Base-by-base conservation (phyloP, 2,888 invertebrate species). In the Lasioglossum villosulum region DNA sequence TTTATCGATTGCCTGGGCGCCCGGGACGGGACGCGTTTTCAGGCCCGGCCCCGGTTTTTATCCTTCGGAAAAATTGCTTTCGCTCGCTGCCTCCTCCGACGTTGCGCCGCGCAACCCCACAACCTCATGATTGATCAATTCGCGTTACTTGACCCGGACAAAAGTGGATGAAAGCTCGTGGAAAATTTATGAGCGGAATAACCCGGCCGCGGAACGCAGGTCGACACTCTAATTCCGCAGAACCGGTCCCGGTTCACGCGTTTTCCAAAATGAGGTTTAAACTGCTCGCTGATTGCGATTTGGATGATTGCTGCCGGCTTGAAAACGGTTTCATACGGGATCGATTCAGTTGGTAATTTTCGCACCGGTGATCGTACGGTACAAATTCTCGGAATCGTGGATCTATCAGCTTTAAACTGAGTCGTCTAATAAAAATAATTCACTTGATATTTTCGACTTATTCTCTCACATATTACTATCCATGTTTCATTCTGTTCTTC, bases 51-150 rank as follows among this genome's bases (percentile, higher is more conserved):
- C 56, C 12, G n/a, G 19, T 70, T 59, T 45, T 45, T 34, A 5
- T 14, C 19, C 70, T 30, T 23, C 34, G 75, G 71, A 79, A 66
- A 79, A 42, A 79, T 74, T 56, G 80, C 45, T 75, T 68, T 79
- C 79, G 82, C 79, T 79, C 56, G n/a, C 56, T 56, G 56, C n/a
- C 56, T 45, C 45, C 4, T n/a, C 56, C 56, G 56, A n/a, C 56
- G 56, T 4, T 4, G 56, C 56, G n/a, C n/a, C 12, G n/a, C 56
- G 2, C n/a, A 4, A 1, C n/a, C 52, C 37, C 56, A 34, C 56
- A 70, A 56, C 59, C 37, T 79, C 68, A 82, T 79, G 82, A 75
- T 82, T 71, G 75, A 82, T 82, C 75, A 82, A 45, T 42, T 45
- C 56, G 56, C 70, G 45, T 79, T 70, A 82, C 79, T 70, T 82